Conservation (phyloP, 2,888 invertebrate genomes). For the Chloroclystis v-ata region DNA sequence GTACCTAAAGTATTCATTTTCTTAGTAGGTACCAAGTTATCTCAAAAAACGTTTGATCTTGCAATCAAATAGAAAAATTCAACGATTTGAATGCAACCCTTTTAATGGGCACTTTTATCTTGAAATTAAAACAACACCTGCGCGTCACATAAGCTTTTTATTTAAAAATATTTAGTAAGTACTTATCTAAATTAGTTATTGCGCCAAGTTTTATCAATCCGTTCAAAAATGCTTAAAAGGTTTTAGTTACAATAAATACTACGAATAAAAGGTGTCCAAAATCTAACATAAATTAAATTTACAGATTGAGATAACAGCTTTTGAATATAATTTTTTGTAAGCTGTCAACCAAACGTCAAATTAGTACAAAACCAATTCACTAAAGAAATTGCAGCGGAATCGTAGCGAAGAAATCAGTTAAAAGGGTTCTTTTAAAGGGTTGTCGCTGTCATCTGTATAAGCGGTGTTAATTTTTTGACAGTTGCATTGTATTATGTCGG, state of each 20-base stretch:
- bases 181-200: too few relatives aligned
- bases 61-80: too few relatives aligned
- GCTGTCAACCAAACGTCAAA: constrained; percentile 68
- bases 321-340: constrained; percentile 41
- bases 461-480: constrained; percentile 62
- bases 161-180: too few relatives aligned
- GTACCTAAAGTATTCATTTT: constrained; percentile 10
- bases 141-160: too few relatives aligned
- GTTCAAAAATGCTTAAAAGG: not conserved
- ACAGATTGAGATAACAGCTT: constrained; percentile 51
- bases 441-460: constrained; percentile 36
- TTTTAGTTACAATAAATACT: too few relatives aligned
- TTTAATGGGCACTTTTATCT: constrained; percentile 15
- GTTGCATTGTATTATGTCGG: constrained; percentile 44
- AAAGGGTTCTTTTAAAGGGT: constrained; percentile 49
- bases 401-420: constrained; percentile 52
- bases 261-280: constrained; percentile 1
- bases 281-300: constrained; percentile 30
- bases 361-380: constrained; percentile 60
- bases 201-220: not conserved
- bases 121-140: too few relatives aligned
- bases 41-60: constrained; percentile 25
- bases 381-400: constrained; percentile 58
- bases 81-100: too few relatives aligned
- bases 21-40: not conserved